Percentiles rank a stretch among this genome's conserved stretches.
Conservation (phyloP, 35 echinoderm and acorn worm genomes). For the Ophiothrix spiculata region DNA sequence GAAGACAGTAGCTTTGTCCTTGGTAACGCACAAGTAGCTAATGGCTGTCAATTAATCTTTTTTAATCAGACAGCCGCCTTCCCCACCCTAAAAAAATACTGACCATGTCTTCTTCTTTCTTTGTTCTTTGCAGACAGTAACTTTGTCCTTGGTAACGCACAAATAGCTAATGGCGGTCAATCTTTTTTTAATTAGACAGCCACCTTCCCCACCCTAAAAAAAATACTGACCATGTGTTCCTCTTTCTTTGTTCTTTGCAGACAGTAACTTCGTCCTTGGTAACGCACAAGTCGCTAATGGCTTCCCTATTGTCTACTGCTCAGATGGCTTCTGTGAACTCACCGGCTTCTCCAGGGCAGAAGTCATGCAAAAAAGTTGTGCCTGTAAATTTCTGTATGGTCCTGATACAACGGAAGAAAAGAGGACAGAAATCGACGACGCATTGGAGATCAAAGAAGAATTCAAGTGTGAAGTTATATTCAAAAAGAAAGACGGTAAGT, state of each 20-base stretch:
- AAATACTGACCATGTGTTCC: no score
- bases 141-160: no score
- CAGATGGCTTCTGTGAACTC: slow-evolving; percentile 99
- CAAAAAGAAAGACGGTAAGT: slow-evolving; percentile 91
- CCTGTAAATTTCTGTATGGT: slow-evolving; percentile 88
- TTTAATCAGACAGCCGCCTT: no score
- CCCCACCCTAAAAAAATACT: no score
- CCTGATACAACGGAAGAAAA: slow-evolving; percentile 81
- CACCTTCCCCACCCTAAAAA: no score
- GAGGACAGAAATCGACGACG: slow-evolving; percentile 71
- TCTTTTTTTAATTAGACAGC: no score
- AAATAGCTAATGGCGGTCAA: no score
- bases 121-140: no score
- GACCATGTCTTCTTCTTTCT: no score
- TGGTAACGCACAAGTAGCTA: no score
- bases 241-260: slow-evolving; percentile 39
- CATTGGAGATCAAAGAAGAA: slow-evolving; percentile 85
- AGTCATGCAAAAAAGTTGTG: slow-evolving; percentile 96
- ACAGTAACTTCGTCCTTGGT: slow-evolving; percentile 98
- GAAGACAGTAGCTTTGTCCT: no score
- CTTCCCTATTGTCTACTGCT: slow-evolving; percentile 93
- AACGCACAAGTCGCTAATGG: slow-evolving; percentile 86
- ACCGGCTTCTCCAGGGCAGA: slow-evolving; percentile 86
- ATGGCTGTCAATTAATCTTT: no score
- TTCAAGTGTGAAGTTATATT: slow-evolving; percentile 93